Percentiles rank a stretch among this genome's conserved stretches.
Conservation (phyloP, 2,113 vertebrate species). For the Eulacestoma nigropectus region DNA sequence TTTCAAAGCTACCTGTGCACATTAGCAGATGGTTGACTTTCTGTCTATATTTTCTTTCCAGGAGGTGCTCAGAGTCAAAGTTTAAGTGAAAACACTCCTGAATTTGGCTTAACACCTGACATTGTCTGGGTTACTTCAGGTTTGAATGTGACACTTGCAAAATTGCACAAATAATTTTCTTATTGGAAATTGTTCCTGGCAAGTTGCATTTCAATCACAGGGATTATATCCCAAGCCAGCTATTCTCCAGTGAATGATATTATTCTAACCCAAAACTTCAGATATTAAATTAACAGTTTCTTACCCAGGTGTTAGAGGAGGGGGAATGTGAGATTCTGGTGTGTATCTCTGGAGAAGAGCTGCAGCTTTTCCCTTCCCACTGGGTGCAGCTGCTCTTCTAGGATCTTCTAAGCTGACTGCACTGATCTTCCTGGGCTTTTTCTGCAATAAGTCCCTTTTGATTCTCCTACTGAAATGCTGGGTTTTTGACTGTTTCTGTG, state of each 20-base stretch:
- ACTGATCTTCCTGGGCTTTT: not conserved
- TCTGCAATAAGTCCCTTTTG: not conserved
- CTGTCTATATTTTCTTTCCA: not conserved
- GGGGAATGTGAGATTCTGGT: not conserved
- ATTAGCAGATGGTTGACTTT: not conserved
- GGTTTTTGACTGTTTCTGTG: not conserved
- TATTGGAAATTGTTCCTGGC: not conserved
- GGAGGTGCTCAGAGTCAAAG: not conserved
- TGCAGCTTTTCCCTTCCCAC: not conserved
- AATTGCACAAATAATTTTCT: not conserved
- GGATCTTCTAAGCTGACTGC: not conserved
- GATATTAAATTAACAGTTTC: not conserved
- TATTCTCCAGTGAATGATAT: not conserved
- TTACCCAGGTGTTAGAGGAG: not conserved
- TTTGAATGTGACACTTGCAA: not conserved
- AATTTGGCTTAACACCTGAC: not conserved
- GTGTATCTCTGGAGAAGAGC: not conserved
- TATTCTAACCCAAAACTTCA: not conserved
- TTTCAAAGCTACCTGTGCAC: not conserved
- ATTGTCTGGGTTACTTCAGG: not conserved
- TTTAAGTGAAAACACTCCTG: constrained; percentile 1
- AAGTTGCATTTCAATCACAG: not conserved
- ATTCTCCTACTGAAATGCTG: not conserved
- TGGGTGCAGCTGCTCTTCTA: not conserved
- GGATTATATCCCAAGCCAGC: not conserved